phyloP scores from a whole-genome alignment of 2,113 vertebrate genomes.

The Anolis sagrei region DNA sequence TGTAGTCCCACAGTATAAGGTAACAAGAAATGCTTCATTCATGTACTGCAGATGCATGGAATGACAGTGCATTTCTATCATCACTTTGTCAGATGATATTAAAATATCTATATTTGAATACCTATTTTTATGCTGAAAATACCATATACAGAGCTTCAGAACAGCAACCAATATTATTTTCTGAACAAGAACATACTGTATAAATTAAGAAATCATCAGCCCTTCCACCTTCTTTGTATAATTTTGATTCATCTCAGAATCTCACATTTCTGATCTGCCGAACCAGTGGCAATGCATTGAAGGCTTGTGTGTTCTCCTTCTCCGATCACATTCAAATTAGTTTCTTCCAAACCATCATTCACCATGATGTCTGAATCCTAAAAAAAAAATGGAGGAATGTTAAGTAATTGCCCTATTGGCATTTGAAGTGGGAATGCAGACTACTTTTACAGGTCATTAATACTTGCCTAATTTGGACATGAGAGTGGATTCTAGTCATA shows the following conservation, averaged over 20 bases:
- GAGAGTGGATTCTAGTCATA: neutral
- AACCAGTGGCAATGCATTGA: neutral
- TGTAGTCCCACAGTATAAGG: neutral
- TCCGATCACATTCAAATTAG: too few species aligned
- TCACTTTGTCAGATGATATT: constrained; percentile 14
- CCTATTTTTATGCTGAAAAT: neutral
- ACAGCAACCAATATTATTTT: constrained; percentile 13
- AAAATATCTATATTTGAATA: constrained; percentile 4
- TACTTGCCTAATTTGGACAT: neutral
- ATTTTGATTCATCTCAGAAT: neutral
- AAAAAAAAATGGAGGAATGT: neutral
- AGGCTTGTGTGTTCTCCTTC: neutral
- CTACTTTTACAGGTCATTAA: neutral
- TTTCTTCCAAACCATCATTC: neutral
- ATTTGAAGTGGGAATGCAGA: constrained; percentile 10
- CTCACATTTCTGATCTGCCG: neutral
- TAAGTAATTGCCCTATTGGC: neutral
- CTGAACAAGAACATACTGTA: constrained; percentile 43
- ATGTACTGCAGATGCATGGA: constrained; percentile 11
- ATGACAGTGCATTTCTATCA: constrained; percentile 16
- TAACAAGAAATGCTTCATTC: neutral
- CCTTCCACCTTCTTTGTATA: neutral
- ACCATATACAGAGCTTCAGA: neutral
- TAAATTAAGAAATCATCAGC: constrained; percentile 47
- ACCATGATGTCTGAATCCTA: too few species aligned